Conservation (phyloP, 2,113 vertebrate genomes). For the Aleadryas rufinucha region DNA sequence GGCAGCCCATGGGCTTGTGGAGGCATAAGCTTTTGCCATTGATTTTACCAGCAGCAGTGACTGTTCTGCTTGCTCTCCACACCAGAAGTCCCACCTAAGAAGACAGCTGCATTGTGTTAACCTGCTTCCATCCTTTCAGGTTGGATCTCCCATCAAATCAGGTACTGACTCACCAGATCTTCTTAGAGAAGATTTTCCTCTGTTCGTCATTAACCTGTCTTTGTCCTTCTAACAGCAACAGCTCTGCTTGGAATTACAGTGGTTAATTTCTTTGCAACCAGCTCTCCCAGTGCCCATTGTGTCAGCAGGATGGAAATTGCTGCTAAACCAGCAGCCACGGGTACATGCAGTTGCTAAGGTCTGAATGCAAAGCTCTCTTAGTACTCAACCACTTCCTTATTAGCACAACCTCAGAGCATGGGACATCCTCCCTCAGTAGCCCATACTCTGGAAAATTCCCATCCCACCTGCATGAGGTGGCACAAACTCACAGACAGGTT, state of each 20-base stretch:
- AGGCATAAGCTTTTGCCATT: neutral
- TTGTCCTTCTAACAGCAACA: neutral
- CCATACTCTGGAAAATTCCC: neutral
- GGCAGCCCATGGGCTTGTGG: neutral
- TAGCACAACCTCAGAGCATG: neutral
- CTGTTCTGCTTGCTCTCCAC: neutral
- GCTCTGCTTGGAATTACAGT: neutral
- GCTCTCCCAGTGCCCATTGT: neutral
- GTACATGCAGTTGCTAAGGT: neutral
- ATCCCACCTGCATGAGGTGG: neutral
- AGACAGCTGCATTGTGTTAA: neutral
- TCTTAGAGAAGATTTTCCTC: neutral
- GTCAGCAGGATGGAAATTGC: neutral
- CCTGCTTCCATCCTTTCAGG: neutral
- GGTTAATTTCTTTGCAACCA: neutral
- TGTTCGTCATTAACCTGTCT: neutral
- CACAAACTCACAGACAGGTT: neutral
- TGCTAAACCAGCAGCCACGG: neutral
- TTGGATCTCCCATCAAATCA: neutral
- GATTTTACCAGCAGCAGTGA: neutral
- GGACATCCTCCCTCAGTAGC: neutral
- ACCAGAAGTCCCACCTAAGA: neutral
- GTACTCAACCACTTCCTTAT: neutral
- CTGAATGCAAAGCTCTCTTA: neutral
- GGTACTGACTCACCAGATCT: neutral